Percentiles rank a stretch among this genome's conserved stretches.
These are phyloP conservation scores for Agrilus mali DNA, from an alignment of 2,888 invertebrate species.

Conservation along the genomic window DNA sequence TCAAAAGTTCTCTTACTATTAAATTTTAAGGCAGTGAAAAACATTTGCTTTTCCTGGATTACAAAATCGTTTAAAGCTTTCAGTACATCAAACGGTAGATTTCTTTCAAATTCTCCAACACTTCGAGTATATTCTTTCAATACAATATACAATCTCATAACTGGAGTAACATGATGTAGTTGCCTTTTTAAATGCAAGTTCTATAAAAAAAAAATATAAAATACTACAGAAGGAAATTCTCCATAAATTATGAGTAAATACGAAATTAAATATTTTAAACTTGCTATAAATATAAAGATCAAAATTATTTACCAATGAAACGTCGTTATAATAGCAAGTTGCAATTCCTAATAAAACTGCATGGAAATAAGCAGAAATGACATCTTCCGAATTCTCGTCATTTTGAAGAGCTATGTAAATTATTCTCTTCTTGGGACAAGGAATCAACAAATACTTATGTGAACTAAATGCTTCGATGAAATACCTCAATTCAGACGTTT, in stretches of 20 bases:
- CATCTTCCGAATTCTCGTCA: slow-evolving; percentile 37
- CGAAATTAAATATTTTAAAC: not conserved
- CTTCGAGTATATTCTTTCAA: slow-evolving; percentile 23
- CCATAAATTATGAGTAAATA: not conserved
- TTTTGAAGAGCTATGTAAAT: slow-evolving; percentile 46
- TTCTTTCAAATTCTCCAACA: slow-evolving; percentile 10
- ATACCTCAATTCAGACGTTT: slow-evolving; percentile 28
- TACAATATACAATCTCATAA: slow-evolving; percentile 23
- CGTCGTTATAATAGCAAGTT: slow-evolving; percentile 26
- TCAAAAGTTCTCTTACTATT: slow-evolving; percentile 21
- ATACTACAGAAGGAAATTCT: not conserved
- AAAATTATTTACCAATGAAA: slow-evolving; percentile 22
- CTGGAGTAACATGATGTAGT: slow-evolving; percentile 25
- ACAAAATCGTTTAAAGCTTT: slow-evolving; percentile 25
- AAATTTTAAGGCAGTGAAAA: slow-evolving; percentile 26
- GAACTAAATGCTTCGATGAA: slow-evolving; percentile 36
- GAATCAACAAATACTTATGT: slow-evolving; percentile 42
- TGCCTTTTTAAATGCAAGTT: slow-evolving; percentile 26
- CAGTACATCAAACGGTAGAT: slow-evolving; percentile 21
- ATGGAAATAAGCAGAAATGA: slow-evolving; percentile 58
- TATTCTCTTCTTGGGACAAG: slow-evolving; percentile 33
- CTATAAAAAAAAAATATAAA: slow-evolving; percentile 16
- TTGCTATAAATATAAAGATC: not conserved
- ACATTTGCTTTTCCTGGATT: slow-evolving; percentile 25
- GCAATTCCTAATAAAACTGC: slow-evolving; percentile 44